Conservation (phyloP, 2,113 vertebrate species). For the Condylura cristata region DNA sequence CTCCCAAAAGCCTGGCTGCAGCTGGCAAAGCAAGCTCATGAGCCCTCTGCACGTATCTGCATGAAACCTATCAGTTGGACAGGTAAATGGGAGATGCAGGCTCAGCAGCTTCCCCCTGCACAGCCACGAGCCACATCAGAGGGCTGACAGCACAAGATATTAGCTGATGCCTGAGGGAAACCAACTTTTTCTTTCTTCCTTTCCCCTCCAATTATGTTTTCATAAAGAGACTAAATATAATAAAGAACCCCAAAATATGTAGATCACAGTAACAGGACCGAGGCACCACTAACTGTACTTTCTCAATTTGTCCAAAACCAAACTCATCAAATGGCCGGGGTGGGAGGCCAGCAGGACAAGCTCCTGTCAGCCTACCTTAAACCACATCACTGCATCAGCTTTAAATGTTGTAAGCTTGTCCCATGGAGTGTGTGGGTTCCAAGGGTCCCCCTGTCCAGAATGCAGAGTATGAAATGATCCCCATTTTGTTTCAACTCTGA, state of each 20-base stretch:
- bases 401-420: neutral
- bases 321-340: neutral
- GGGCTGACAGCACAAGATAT: neutral
- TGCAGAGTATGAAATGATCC: rapidly evolving
- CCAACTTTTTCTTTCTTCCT: neutral
- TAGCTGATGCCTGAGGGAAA: neutral
- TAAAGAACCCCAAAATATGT: neutral
- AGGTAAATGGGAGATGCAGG: neutral
- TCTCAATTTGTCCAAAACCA: neutral
- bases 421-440: rapidly evolving
- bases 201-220: too few species aligned
- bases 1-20: neutral
- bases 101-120: neutral
- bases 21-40: neutral
- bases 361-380: neutral
- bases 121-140: rapidly evolving
- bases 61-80: neutral
- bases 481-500: neutral
- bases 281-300: neutral
- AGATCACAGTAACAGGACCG: neutral
- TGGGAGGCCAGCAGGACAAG: neutral
- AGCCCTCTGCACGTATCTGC: rapidly evolving
- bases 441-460: neutral
- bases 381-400: neutral
- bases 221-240: neutral